Base-by-base conservation (phyloP, 1,140 invertebrate genomes). In the Pristionchus pacificus region DNA sequence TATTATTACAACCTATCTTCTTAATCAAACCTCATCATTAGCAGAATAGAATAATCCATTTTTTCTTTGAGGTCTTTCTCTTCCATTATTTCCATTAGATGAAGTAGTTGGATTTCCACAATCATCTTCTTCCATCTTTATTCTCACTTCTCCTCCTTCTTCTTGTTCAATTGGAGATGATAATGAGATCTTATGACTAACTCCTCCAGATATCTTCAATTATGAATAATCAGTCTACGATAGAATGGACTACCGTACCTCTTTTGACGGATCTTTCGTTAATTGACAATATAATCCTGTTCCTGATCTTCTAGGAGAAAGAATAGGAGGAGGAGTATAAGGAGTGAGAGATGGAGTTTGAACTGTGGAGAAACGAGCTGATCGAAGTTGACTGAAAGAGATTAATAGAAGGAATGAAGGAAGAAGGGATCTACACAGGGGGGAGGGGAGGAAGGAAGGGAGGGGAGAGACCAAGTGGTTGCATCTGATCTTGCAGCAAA, bases 241-340 rank as follows among this genome's bases (percentile, higher is more conserved):
- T 1, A 28, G 14, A 13, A 14, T 27, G 29, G 30, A 13, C 14
- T 14, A 10, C 62, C 19, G 60, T 24, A 61, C 29, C 25, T 70
- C 31, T 72, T 55, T 0, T 28, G 49, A 14, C 29, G 69, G 19
- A n/a, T 28, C 25, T 74, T 72, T 19, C 58, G 27, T 32, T 65
- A n/a, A n/a, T n/a, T n/a, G n/a, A n/a, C n/a, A n/a, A n/a, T n/a
- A n/a, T n/a, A n/a, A n/a, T n/a, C n/a, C n/a, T n/a, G n/a, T n/a
- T n/a, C n/a, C n/a, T 49, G 19, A 49, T 76, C 94, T 88, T 60
- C 91, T 90, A 0, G 94, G 94, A 82, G 92, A 92, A 15, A 97
- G 85, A 78, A 96, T 93, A 0, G 94, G 94, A 32, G 92, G 91
- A 1, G 94, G 93, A 0, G 93, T 97, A 81, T 93, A 95, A 0